Conservation (phyloP, 2,797 vertebrate species). For the Tauraco hartlaubi region DNA sequence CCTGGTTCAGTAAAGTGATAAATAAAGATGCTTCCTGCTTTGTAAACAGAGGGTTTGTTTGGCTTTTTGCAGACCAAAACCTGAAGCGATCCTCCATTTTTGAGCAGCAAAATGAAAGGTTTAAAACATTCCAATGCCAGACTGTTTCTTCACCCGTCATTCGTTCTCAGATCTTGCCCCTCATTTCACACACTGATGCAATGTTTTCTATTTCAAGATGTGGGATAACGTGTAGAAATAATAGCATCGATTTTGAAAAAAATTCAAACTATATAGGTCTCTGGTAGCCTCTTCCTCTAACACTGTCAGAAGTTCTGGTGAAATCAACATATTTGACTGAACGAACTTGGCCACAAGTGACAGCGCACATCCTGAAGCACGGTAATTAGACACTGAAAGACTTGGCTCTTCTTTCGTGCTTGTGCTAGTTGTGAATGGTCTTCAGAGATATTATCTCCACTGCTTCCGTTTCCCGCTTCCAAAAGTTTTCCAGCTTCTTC, state of each 20-base stretch:
- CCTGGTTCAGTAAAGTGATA: slow-evolving; percentile 75
- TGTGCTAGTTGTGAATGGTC: slow-evolving; percentile 34
- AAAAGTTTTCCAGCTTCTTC: slow-evolving; percentile 36
- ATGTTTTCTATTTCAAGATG: slow-evolving; percentile 67
- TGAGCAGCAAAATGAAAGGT: slow-evolving; percentile 75
- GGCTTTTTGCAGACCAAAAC: slow-evolving; percentile 71
- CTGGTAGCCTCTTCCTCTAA: slow-evolving; percentile 68
- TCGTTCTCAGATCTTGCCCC: slow-evolving; percentile 66
- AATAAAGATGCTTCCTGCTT: slow-evolving; percentile 75
- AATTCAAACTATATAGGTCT: slow-evolving; percentile 61
- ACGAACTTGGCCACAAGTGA: slow-evolving; percentile 70
- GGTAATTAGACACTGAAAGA: slow-evolving; percentile 67
- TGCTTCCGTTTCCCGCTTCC: slow-evolving; percentile 20
- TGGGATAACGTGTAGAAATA: slow-evolving; percentile 70
- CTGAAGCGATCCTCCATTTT: slow-evolving; percentile 68
- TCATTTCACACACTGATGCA: slow-evolving; percentile 47
- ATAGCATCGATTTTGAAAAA: slow-evolving; percentile 64
- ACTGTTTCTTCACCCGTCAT: slow-evolving; percentile 47
- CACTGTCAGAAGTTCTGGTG: slow-evolving; percentile 67
- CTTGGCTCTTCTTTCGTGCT: slow-evolving; percentile 48
- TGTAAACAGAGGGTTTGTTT: slow-evolving; percentile 73
- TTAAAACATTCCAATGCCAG: slow-evolving; percentile 70
- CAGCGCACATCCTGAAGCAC: slow-evolving; percentile 62
- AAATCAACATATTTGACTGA: slow-evolving; percentile 49
- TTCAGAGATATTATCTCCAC: slow-evolving; percentile 59